Conservation (phyloP, 2,797 vertebrate genomes). For the Poliocrania exsul region DNA sequence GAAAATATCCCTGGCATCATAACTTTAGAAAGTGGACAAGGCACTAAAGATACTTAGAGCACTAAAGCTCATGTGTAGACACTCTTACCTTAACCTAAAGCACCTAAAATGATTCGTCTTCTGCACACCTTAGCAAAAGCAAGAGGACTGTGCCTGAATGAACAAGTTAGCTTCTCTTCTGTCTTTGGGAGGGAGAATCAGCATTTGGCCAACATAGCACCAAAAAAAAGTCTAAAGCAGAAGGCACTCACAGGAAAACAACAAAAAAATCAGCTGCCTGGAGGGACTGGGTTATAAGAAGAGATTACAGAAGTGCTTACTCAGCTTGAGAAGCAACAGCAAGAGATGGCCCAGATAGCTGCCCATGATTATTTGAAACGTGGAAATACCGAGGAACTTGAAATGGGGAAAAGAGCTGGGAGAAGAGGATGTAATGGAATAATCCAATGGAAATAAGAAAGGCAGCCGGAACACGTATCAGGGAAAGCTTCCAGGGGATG, state of each 20-base stretch:
- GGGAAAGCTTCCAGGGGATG: constrained; percentile 37
- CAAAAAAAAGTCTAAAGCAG: neutral
- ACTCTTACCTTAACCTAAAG: neutral
- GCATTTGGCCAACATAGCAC: neutral
- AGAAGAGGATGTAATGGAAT: neutral
- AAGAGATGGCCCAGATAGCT: neutral
- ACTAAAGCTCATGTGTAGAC: neutral
- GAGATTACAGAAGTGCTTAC: neutral
- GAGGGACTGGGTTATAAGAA: neutral
- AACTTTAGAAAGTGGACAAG: neutral
- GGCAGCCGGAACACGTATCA: fast-evolving
- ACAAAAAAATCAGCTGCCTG: neutral
- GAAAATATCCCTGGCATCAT: neutral
- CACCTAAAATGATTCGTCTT: neutral
- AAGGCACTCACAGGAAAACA: neutral
- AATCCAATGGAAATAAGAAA: neutral
- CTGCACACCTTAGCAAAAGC: neutral
- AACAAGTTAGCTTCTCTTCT: neutral
- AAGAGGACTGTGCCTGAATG: fast-evolving
- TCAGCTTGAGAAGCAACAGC: neutral
- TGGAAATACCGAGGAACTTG: neutral
- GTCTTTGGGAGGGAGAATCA: neutral
- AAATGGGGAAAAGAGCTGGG: neutral
- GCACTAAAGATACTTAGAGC: neutral
- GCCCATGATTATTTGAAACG: neutral